Evolutionary conservation across 2,888 invertebrate genomes (phyloP).

Genomic region (Steinernema scapterisci): DNA sequence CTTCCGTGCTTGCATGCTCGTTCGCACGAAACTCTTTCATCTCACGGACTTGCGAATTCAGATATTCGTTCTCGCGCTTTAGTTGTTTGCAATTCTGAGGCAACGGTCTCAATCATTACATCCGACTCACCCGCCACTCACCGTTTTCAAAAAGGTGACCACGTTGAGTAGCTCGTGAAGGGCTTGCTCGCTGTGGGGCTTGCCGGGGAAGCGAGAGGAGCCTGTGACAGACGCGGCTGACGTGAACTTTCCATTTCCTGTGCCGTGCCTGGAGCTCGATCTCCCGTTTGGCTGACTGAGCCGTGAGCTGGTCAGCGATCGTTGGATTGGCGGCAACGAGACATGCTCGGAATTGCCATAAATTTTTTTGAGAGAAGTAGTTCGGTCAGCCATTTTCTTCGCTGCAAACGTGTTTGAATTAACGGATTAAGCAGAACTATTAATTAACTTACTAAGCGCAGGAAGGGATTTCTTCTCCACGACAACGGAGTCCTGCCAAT

Average conservation of each 20-base stretch:
- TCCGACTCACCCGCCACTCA: not conserved
- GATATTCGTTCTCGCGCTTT: not conserved
- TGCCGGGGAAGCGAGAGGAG: not conserved
- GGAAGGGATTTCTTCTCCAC: conserved; percentile 1
- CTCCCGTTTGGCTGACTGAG: not conserved
- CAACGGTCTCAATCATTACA: not conserved
- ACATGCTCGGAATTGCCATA: not conserved
- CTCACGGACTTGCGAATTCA: conserved; percentile 9
- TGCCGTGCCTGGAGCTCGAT: not conserved
- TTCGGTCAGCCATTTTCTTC: conserved; percentile 1
- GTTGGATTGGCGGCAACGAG: not conserved
- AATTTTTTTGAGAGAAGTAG: conserved; percentile 1
- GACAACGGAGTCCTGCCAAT: conserved; percentile 10
- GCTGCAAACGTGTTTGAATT: not conserved
- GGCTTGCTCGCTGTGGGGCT: not conserved
- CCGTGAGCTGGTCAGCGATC: not conserved
- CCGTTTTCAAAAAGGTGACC: conserved; percentile 11
- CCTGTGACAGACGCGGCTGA: not conserved
- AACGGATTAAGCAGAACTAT: not conserved
- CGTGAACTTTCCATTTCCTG: not conserved
- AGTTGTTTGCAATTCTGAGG: conserved; percentile 14
- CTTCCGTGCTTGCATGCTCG: not conserved
- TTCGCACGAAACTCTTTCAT: not conserved
- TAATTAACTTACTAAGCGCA: not conserved
- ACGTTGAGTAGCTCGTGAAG: conserved; percentile 20